These are phyloP conservation scores for Pogonomyrmex barbatus DNA, from an alignment of 1,140 invertebrate species.

Conservation along the genomic window DNA sequence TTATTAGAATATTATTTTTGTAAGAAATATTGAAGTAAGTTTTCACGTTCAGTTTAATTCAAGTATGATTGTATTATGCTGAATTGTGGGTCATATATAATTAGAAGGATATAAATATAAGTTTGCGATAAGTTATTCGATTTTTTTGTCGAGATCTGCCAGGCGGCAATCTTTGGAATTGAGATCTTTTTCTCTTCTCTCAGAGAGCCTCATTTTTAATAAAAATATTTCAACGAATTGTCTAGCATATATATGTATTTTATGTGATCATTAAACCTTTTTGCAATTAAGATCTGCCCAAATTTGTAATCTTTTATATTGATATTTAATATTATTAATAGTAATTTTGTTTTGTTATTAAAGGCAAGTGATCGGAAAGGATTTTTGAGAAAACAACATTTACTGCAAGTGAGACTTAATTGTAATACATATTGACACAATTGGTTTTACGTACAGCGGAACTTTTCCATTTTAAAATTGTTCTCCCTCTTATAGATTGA, in stretches of 20 bases:
- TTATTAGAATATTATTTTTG: constrained; percentile 33
- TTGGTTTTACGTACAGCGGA: neutral
- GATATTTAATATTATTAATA: constrained; percentile 16
- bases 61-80: constrained; percentile 7
- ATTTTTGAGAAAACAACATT: neutral
- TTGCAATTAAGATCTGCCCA: constrained; percentile 24
- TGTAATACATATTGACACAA: neutral
- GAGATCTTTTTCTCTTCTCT: constrained; percentile 32
- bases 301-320: constrained; percentile 19
- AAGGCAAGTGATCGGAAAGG: neutral
- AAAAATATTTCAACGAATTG: constrained; percentile 58
- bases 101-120: constrained; percentile 25
- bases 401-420: neutral
- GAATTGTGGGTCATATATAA: neutral
- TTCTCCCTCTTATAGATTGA: neutral
- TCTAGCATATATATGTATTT: constrained; percentile 49
- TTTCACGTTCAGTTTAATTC: constrained; percentile 2
- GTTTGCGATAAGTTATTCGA: constrained; percentile 41
- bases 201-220: constrained; percentile 48
- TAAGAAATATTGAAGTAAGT: neutral
- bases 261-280: constrained; percentile 53
- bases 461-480: neutral
- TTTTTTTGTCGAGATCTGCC: neutral
- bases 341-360: constrained; percentile 12
- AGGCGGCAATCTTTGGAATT: constrained; percentile 34